phyloP scores from a whole-genome alignment of 2,888 invertebrate species.

The Baronia brevicornis region DNA sequence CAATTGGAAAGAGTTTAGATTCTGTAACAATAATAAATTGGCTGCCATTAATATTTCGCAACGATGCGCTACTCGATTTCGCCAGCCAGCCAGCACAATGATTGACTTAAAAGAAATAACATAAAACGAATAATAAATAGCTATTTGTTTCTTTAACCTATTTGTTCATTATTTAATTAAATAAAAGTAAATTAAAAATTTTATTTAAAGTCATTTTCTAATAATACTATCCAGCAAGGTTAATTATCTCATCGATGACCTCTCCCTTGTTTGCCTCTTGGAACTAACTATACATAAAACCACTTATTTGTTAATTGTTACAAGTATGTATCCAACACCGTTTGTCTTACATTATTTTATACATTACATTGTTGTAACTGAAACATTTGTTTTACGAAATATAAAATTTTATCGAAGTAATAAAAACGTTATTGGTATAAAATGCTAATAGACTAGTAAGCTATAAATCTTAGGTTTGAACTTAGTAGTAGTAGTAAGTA shows the following conservation, averaged over 20 bases:
- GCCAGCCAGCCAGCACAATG: slow-evolving; percentile 20
- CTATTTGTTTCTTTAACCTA: no score
- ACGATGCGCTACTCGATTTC: slow-evolving; percentile 18
- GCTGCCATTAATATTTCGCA: slow-evolving; percentile 39
- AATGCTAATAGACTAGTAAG: no score
- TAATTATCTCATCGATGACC: no score
- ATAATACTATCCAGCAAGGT: no score
- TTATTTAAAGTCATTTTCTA: no score
- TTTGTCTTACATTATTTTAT: not conserved
- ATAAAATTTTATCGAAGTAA: slow-evolving; percentile 6
- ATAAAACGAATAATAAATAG: no score
- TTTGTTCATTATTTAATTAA: no score
- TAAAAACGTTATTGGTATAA: slow-evolving; percentile 7
- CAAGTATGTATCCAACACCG: not conserved
- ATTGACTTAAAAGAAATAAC: slow-evolving; percentile 19
- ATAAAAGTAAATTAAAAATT: no score
- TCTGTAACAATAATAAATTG: slow-evolving; percentile 49
- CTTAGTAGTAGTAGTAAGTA: no score
- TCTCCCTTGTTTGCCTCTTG: no score
- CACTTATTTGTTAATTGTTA: slow-evolving; percentile 1
- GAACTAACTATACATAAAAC: no score
- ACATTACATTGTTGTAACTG: not conserved
- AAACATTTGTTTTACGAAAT: slow-evolving; percentile 3
- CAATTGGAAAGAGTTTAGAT: slow-evolving; percentile 54
- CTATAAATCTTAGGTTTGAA: no score